These are phyloP conservation scores for Papilio machaon DNA, from an alignment of 1,140 invertebrate genomes.

Conservation along the genomic window DNA sequence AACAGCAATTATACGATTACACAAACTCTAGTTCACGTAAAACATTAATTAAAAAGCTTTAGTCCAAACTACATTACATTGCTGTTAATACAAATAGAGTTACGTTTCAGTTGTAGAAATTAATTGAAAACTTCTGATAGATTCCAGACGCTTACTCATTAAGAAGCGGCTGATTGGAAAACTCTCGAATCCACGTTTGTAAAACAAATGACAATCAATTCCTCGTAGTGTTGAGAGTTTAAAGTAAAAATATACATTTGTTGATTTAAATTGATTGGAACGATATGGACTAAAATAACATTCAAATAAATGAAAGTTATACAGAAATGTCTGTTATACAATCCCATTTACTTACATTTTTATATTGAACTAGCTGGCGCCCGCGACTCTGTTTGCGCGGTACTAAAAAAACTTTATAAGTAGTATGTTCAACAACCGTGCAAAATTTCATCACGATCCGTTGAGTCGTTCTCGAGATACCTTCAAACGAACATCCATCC, in stretches of 20 bases:
- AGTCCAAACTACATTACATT: conserved; percentile 5
- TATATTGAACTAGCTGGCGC: too few relatives aligned
- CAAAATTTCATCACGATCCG: too few relatives aligned
- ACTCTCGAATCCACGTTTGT: conserved; percentile 6
- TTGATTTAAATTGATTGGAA: neutral
- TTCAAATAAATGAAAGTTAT: neutral
- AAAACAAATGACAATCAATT: conserved; percentile 8
- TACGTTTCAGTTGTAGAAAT: neutral
- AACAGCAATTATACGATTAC: too few relatives aligned
- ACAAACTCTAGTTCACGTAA: neutral
- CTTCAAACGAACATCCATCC: too few relatives aligned
- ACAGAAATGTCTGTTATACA: neutral
- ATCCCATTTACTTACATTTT: too few relatives aligned
- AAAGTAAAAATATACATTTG: neutral
- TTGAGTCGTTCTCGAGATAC: too few relatives aligned
- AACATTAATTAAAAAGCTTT: conserved; percentile 6
- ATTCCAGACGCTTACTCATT: conserved; percentile 25
- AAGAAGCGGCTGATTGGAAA: conserved; percentile 4
- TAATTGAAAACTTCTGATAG: conserved; percentile 15
- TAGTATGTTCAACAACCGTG: too few relatives aligned
- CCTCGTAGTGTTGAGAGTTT: neutral
- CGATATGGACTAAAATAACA: neutral
- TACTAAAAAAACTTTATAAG: too few relatives aligned
- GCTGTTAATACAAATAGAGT: conserved; percentile 1
- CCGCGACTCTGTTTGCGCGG: too few relatives aligned